Conservation (phyloP, 35 echinoderm and acorn worm genomes). For the Ptychodera flava region DNA sequence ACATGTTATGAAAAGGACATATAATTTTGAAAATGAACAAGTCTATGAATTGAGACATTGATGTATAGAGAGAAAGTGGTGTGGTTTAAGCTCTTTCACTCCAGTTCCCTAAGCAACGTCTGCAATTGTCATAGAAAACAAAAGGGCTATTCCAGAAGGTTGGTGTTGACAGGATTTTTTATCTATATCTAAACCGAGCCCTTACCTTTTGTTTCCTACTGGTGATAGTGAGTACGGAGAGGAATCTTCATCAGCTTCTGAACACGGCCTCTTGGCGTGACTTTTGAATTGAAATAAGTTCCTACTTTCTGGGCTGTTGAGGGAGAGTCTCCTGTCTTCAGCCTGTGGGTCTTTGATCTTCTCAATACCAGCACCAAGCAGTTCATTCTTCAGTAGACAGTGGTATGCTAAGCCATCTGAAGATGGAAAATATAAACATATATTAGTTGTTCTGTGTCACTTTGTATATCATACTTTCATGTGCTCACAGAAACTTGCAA, state of each 20-base stretch:
- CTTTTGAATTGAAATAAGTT: constrained; percentile 88
- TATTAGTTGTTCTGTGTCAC: no score
- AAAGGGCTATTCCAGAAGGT: no score
- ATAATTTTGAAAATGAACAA: no score
- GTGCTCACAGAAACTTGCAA: no score
- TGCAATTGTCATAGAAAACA: no score
- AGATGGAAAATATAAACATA: neutral
- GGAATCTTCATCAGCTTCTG: constrained; percentile 54
- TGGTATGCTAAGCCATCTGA: constrained; percentile 89
- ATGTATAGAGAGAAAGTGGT: no score
- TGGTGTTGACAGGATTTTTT: no score
- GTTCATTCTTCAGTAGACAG: constrained; percentile 94
- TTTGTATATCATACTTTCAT: no score
- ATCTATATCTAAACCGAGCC: neutral
- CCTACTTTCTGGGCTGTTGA: constrained; percentile 62
- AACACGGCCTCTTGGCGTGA: constrained; percentile 51
- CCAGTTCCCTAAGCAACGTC: no score
- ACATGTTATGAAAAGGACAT: no score
- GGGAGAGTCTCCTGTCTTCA: constrained; percentile 90
- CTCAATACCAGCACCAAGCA: constrained; percentile 81
- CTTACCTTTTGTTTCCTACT: constrained; percentile 91
- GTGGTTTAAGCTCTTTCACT: no score
- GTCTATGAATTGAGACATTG: no score
- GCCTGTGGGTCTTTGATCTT: constrained; percentile 97
- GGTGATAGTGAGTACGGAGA: constrained; percentile 83